Conservation (phyloP, 1,140 invertebrate species). For the Armadillidium nasatum region DNA sequence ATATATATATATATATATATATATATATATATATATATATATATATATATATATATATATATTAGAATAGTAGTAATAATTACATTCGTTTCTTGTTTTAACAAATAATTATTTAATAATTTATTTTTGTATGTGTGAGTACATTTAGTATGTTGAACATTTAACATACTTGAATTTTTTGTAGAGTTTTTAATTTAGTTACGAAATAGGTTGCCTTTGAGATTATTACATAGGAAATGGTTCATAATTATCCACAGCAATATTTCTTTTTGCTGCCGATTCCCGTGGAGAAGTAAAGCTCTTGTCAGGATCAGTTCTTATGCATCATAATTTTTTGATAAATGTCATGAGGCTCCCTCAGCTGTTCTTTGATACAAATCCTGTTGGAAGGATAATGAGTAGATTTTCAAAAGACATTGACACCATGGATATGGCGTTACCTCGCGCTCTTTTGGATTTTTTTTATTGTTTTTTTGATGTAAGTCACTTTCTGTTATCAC, state of each 20-base stretch:
- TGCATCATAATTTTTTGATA: constrained; percentile 63
- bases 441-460: constrained; percentile 55
- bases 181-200: background rate
- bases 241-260: background rate
- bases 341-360: constrained; percentile 63
- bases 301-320: background rate
- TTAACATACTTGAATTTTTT: background rate
- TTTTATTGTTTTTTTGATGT: background rate
- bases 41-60: too few species aligned
- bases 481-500: too few species aligned
- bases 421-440: constrained; percentile 66
- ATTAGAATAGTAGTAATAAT: too few species aligned
- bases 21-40: too few species aligned
- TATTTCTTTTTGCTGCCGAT: background rate
- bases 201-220: too few species aligned
- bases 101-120: too few species aligned
- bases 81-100: too few species aligned
- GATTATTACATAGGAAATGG: too few species aligned
- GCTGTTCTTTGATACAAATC: constrained; percentile 79
- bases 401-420: constrained; percentile 79
- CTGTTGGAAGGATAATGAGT: constrained; percentile 74
- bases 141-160: background rate
- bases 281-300: background rate
- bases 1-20: too few species aligned
- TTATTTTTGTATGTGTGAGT: background rate